phyloP scores from a whole-genome alignment of 2,888 invertebrate species.

The Cistogaster globosa region DNA sequence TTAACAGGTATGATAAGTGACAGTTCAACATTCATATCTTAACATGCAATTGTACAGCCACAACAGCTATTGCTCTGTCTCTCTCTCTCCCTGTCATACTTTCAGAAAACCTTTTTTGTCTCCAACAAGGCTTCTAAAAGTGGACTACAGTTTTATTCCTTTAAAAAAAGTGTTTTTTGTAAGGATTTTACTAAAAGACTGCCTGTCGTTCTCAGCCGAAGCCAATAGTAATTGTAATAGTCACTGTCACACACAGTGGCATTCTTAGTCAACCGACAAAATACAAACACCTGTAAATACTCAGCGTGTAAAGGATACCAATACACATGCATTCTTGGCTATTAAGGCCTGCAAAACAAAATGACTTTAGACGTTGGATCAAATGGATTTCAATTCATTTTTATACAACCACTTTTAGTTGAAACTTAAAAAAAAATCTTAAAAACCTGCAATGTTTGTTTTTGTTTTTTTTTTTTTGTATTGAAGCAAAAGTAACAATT shows the following conservation, averaged over 20 bases:
- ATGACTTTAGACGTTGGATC: slow-evolving; percentile 42
- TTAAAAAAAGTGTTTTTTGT: neutral
- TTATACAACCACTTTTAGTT: slow-evolving; percentile 30
- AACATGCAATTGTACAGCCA: slow-evolving; percentile 33
- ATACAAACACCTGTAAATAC: neutral
- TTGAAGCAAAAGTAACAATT: slow-evolving; percentile 64
- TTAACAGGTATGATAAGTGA: slow-evolving; percentile 63
- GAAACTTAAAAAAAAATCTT: neutral
- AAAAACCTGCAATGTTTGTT: slow-evolving; percentile 17
- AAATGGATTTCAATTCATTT: slow-evolving; percentile 57
- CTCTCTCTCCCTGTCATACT: neutral
- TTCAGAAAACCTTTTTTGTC: neutral
- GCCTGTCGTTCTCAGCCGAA: slow-evolving; percentile 23
- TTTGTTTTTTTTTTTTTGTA: slow-evolving; percentile 6
- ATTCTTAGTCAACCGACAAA: slow-evolving; percentile 6
- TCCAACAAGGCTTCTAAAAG: neutral
- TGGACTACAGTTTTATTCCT: neutral
- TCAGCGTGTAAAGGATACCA: neutral
- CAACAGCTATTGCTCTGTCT: neutral
- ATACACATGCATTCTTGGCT: slow-evolving; percentile 22
- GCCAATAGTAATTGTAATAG: slow-evolving; percentile 31
- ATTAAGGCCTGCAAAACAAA: slow-evolving; percentile 50
- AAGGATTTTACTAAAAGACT: slow-evolving; percentile 11
- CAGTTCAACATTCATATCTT: slow-evolving; percentile 46
- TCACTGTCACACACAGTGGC: slow-evolving; percentile 28